Base-by-base conservation (phyloP, 2,888 invertebrate species). In the Hydrotaea cyrtoneurina region DNA sequence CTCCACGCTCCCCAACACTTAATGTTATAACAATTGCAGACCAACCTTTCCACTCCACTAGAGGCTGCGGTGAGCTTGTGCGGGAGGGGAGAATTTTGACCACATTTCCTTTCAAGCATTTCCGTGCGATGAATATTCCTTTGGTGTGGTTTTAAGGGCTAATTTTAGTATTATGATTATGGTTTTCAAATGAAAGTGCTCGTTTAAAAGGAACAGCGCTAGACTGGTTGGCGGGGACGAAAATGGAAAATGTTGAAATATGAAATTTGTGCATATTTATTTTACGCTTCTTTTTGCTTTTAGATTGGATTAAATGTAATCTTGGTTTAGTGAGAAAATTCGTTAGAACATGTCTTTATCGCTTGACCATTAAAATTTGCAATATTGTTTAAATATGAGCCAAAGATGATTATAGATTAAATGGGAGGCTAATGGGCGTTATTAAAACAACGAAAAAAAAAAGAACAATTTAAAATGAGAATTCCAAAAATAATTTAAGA, bases 11-110 rank as follows among this genome's bases (percentile, higher is more conserved):
- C 43, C 43, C 64, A 72, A 57, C 71, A 66, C 17, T 50, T 79
- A 59, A 83, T 66, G 66, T 66, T 72, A 57, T 17, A 62, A 39
- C 69, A 75, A 72, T 66, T 83, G 46, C 2, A 36, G 62, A 10
- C 62, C 31, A 31, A n/a, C 26, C 62, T 17, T n/a, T n/a, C 26
- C 62, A 11, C 62, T 31, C 17, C 7, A 31, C 15, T n/a, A 62
- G 1, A 13, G 39, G 39, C 39, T 39, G 39, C 1, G n/a, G 50
- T 15, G 3, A 26, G 11, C n/a, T n/a, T n/a, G 26, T 19, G 23
- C 5, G 13, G 0, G 4, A 4, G 21, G 8, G 23, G 46, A 46
- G 46, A 31, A 31, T 31, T 4, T 46, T 69, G 69, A 69, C 69
- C 69, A 23, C 69, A 43, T 66, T 43, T 43, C 66, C 43, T 31